Evolutionary conservation across 2,888 invertebrate genomes (phyloP).

Genomic region (Morpho deidamia): DNA sequence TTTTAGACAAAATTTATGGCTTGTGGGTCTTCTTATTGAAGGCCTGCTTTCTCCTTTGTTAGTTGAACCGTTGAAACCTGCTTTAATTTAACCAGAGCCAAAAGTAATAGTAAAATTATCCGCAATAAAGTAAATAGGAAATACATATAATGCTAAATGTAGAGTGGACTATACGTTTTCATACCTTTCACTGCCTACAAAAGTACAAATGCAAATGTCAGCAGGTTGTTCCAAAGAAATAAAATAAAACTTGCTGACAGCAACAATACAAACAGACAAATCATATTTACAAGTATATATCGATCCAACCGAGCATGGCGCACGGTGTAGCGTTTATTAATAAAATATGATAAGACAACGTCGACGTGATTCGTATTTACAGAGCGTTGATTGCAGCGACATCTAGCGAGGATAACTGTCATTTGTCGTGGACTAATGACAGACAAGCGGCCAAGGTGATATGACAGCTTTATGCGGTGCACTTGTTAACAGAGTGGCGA

Average conservation of each 20-base stretch:
- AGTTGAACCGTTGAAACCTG: constrained; percentile 12
- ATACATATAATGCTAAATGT: too few species aligned
- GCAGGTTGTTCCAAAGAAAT: too few species aligned
- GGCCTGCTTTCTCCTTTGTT: constrained; percentile 17
- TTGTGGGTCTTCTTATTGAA: constrained; percentile 2
- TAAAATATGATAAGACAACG: constrained; percentile 11
- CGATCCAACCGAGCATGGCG: neutral
- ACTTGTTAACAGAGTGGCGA: constrained; percentile 7
- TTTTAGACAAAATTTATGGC: constrained; percentile 13
- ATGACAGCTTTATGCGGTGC: constrained; percentile 14
- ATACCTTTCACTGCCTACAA: too few species aligned
- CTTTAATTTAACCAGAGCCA: constrained; percentile 13
- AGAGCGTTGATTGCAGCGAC: constrained; percentile 11
- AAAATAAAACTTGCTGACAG: neutral
- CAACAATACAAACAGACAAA: neutral
- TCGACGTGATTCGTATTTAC: constrained; percentile 9
- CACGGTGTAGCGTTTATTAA: constrained; percentile 1
- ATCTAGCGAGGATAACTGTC: constrained; percentile 13
- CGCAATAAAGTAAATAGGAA: too few species aligned
- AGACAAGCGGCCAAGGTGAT: constrained; percentile 16
- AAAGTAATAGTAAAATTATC: too few species aligned
- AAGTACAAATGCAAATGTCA: too few species aligned
- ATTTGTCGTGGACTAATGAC: constrained; percentile 12
- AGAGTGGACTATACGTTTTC: too few species aligned
- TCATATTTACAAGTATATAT: neutral